Percentiles rank a stretch among this genome's conserved stretches.
Conservation (phyloP, 2,888 invertebrate species). For the Colletes collaris region DNA sequence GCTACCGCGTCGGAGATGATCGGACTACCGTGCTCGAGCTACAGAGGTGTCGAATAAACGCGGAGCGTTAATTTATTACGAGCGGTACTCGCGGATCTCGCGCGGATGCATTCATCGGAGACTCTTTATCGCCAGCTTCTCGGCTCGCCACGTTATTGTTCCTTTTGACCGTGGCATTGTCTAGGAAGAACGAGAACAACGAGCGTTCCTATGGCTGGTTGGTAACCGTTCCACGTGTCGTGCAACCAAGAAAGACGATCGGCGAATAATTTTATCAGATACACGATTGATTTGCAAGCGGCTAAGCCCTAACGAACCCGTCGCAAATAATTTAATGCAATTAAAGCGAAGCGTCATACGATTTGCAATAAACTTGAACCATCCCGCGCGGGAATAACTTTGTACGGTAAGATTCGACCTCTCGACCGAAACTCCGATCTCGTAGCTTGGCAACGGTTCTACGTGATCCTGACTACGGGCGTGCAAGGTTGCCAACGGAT, state of each 20-base stretch:
- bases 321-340: no score
- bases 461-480: conserved; percentile 38
- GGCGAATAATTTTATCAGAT: conserved; percentile 57
- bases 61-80: conserved; percentile 44
- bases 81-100: conserved; percentile 15
- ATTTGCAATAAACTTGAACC: no score
- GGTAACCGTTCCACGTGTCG: background rate
- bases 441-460: background rate
- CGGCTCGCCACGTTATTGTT: conserved; percentile 72
- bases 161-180: conserved; percentile 79
- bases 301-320: conserved; percentile 20
- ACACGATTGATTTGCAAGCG: conserved; percentile 50
- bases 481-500: conserved; percentile 69
- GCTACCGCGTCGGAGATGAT: conserved; percentile 6
- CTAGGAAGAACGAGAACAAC: conserved; percentile 51
- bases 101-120: conserved; percentile 37
- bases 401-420: background rate
- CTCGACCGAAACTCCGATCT: conserved; percentile 1
- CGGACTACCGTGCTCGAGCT: conserved; percentile 27
- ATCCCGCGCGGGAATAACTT: no score
- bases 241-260: conserved; percentile 41
- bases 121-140: conserved; percentile 71
- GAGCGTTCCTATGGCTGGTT: conserved; percentile 13
- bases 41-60: conserved; percentile 44
- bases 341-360: no score